Base-by-base conservation (phyloP, 2,888 invertebrate species). In the Cataglyphis livida region DNA sequence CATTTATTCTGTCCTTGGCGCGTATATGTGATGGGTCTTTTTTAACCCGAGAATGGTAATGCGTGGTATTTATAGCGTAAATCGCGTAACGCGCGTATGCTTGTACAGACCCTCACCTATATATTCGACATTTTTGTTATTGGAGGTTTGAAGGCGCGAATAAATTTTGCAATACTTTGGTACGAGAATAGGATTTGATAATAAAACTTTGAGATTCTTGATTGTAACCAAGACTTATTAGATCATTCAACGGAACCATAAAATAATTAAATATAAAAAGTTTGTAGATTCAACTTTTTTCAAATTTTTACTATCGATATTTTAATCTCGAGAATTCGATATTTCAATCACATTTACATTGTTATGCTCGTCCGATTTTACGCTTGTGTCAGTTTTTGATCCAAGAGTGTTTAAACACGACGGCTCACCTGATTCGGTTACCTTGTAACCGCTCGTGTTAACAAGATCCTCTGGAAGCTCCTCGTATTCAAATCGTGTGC, bases 401-500 rank as follows among this genome's bases (percentile, higher is more conserved):
- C 12, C 7, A 7, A n/a, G 35, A 78, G 1, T 25, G 12, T 73
- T 59, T 48, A 21, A 28, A 44, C 25, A 32, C 12, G 18, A 41
- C 10, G 32, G 35, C 15, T 54, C n/a, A 15, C 6, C 32, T 35
- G 73, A 79, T 59, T 79, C 44, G 28, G 59, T 73, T 28, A 32
- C 41, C 41, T 59, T 28, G 35, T 51, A 73, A 41, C 44, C 44
- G 12, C 25, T 35, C 32, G 73, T 78, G 78, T 73, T 79, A 79
- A 79, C 78, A 79, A 73, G 74, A 73, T 79, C 73, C 59, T 35
- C 5, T 25, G 35, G 32, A 79, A 59, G 73, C 44, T 21, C 25
- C 7, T 15, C 32, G 41, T 79, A 79, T 79, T 79, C 78, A 79
- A 79, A 79, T 73, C 35, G 15, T 18, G 6, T 21, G 59, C 59